These are phyloP conservation scores for Tokudaia tokunoshimensis DNA, from an alignment of 2,797 vertebrate species.

Conservation along the genomic window DNA sequence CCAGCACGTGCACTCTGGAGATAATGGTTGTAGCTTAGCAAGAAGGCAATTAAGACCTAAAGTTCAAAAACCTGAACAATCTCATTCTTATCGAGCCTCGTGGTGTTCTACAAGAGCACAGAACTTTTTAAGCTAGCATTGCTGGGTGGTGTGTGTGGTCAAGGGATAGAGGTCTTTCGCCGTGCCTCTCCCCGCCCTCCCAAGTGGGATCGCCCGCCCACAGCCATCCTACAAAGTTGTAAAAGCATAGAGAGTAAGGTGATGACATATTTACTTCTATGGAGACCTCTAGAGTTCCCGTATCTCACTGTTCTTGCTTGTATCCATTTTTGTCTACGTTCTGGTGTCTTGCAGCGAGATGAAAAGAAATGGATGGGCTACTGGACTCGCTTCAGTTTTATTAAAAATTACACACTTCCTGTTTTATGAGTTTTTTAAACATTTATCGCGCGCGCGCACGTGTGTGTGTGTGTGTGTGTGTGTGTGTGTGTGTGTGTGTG, in stretches of 20 bases:
- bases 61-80: neutral
- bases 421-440: neutral
- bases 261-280: neutral
- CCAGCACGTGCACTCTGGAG: slow-evolving; percentile 31
- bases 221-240: neutral
- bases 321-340: neutral
- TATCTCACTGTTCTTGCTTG: neutral
- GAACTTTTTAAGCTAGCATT: neutral
- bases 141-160: neutral
- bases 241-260: neutral
- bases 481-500: no score
- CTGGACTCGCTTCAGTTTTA: neutral
- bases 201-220: neutral
- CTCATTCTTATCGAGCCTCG: neutral
- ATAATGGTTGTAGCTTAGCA: slow-evolving; percentile 65
- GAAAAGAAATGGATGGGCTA: neutral
- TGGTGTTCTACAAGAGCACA: neutral
- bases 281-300: neutral
- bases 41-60: slow-evolving; percentile 77
- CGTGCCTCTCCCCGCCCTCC: neutral
- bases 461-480: no score
- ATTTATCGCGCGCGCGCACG: no score
- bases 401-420: neutral
- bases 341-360: neutral
- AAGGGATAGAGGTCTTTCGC: neutral